Conservation (phyloP, 2,888 invertebrate genomes). For the Smittia sp. region DNA sequence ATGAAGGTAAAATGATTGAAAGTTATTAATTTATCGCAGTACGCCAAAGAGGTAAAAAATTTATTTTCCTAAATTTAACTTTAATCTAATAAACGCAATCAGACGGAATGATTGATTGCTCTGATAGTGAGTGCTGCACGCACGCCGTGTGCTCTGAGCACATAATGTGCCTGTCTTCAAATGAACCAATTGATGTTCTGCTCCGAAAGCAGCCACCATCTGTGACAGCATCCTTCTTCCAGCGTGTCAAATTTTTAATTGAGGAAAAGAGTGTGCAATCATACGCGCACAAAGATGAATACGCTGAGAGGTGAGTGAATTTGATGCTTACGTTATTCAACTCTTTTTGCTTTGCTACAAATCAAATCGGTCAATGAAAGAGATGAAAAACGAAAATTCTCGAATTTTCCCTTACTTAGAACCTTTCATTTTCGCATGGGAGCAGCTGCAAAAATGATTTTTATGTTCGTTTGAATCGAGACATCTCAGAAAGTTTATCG, state of each 20-base stretch:
- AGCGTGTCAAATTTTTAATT: slow-evolving; percentile 95
- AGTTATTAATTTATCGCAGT: background rate
- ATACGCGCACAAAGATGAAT: slow-evolving; percentile 95
- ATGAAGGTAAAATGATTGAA: slow-evolving; percentile 71
- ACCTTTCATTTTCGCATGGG: slow-evolving; percentile 9
- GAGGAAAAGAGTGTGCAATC: slow-evolving; percentile 98
- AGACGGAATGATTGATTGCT: slow-evolving; percentile 99
- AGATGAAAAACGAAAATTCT: background rate
- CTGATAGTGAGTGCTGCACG: slow-evolving; percentile 97
- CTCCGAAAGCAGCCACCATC: slow-evolving; percentile 94
- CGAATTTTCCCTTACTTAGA: background rate
- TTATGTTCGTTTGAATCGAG: too few relatives aligned
- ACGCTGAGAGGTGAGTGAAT: slow-evolving; percentile 93
- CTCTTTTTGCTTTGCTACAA: slow-evolving; percentile 27
- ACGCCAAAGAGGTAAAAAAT: background rate
- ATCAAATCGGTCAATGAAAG: background rate
- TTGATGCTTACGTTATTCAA: slow-evolving; percentile 41
- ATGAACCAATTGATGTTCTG: slow-evolving; percentile 97
- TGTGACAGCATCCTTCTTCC: slow-evolving; percentile 95
- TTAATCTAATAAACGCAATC: slow-evolving; percentile 14
- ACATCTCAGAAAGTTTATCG: too few relatives aligned
- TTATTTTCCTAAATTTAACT: background rate
- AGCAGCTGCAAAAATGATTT: slow-evolving; percentile 26
- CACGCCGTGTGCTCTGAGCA: slow-evolving; percentile 82
- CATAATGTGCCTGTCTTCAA: slow-evolving; percentile 93